Percentiles rank a stretch among this genome's conserved stretches.
Conservation (phyloP, 2,113 vertebrate genomes). For the Anguilla rostrata region DNA sequence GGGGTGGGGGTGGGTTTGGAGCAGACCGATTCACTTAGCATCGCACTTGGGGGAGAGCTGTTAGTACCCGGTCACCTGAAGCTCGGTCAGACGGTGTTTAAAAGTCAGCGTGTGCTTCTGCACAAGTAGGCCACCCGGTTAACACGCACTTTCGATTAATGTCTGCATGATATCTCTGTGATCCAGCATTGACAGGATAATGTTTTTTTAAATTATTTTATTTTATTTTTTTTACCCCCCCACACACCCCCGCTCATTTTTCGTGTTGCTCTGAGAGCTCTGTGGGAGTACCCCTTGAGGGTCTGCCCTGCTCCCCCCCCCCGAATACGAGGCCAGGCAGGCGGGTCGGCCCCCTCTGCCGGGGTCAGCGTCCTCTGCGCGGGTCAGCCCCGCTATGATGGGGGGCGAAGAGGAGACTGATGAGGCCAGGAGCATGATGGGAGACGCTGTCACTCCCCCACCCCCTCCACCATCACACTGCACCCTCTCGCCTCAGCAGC, state of each 20-base stretch:
- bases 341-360: slow-evolving; percentile 26
- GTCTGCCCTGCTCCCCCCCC: slow-evolving; percentile 22
- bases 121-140: neutral
- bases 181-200: neutral
- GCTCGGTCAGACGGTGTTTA: neutral
- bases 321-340: slow-evolving; percentile 43
- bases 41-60: neutral
- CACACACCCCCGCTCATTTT: neutral
- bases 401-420: slow-evolving; percentile 67
- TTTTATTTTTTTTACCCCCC: neutral
- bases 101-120: neutral
- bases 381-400: slow-evolving; percentile 58
- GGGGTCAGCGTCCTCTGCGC: slow-evolving; percentile 48
- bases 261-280: neutral
- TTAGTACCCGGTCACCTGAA: neutral
- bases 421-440: slow-evolving; percentile 41
- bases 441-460: slow-evolving; percentile 62
- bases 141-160: neutral
- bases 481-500: slow-evolving; percentile 51
- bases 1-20: neutral
- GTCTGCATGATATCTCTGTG: neutral
- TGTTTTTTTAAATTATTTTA: too few relatives aligned
- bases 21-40: neutral
- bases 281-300: slow-evolving; percentile 59
- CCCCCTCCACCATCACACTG: slow-evolving; percentile 38